Conservation (phyloP, 1,140 invertebrate genomes). For the Drosophila pandora region DNA sequence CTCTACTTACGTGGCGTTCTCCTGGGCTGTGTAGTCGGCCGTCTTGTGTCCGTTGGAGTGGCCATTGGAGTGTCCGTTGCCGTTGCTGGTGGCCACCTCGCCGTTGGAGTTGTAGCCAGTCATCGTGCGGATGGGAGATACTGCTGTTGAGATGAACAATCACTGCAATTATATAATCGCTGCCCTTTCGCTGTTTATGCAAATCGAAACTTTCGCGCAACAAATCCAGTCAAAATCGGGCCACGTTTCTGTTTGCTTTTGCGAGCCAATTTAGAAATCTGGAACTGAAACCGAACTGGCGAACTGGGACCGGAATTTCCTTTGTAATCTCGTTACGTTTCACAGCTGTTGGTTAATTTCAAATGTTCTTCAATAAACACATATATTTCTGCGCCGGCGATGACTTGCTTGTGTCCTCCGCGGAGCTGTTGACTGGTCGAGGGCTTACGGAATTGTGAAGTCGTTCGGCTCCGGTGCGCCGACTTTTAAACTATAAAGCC, state of each 20-base stretch:
- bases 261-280: constrained; percentile 47
- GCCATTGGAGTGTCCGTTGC: constrained; percentile 27
- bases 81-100: constrained; percentile 62
- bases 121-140: constrained; percentile 37
- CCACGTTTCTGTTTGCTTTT: constrained; percentile 12
- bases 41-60: constrained; percentile 35
- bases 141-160: constrained; percentile 11
- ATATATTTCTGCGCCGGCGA: constrained; percentile 31
- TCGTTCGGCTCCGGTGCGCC: constrained; percentile 14
- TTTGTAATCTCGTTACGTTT: constrained; percentile 60
- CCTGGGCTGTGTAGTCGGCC: constrained; percentile 56
- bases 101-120: constrained; percentile 63
- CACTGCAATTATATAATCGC: constrained; percentile 49
- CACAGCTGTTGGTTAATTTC: constrained; percentile 17
- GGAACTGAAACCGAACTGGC: constrained; percentile 12
- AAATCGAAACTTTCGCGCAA: constrained; percentile 36
- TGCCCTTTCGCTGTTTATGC: constrained; percentile 45
- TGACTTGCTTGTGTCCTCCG: constrained; percentile 18
- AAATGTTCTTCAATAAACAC: constrained; percentile 1
- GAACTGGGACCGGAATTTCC: constrained; percentile 36
- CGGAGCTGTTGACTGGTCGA: constrained; percentile 51
- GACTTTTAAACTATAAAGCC: constrained; percentile 47
- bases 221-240: constrained; percentile 33
- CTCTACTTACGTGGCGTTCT: constrained; percentile 63
- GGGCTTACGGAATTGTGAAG: constrained; percentile 51